Percentiles rank a stretch among this genome's conserved stretches.
Evolutionary conservation across 2,888 invertebrate genomes (phyloP).

Genomic region (Rhopalosiphum nymphaeae): DNA sequence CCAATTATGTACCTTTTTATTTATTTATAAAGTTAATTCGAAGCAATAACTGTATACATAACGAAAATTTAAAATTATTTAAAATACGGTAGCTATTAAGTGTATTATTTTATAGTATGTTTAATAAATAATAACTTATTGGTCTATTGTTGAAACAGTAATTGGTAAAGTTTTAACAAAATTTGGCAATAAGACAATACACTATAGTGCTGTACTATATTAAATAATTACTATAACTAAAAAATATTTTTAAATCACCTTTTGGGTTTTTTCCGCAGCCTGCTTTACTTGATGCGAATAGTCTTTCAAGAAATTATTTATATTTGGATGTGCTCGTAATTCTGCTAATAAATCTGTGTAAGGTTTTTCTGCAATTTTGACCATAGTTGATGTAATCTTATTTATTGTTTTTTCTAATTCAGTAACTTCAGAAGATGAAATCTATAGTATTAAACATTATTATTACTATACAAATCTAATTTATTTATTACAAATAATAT

Average conservation of each 20-base stretch:
- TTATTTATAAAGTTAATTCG: neutral
- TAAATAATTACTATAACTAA: neutral
- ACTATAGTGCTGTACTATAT: neutral
- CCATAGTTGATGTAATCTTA: neutral
- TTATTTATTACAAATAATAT: neutral
- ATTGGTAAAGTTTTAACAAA: neutral
- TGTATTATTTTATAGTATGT: neutral
- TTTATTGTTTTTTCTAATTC: neutral
- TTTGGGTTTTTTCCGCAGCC: neutral
- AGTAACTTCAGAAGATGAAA: neutral
- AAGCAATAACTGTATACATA: neutral
- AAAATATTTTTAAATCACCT: neutral
- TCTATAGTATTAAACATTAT: neutral
- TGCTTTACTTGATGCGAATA: neutral
- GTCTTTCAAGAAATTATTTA: neutral
- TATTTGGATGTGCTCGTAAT: neutral
- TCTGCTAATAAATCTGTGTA: neutral
- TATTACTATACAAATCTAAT: neutral
- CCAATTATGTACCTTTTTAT: no score
- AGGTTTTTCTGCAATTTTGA: neutral
- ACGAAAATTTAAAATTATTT: no score
- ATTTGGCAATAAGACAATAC: neutral
- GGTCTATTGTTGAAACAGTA: neutral
- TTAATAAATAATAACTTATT: neutral
- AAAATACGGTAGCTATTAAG: neutral